Evolutionary conservation across 2,113 vertebrate genomes (phyloP).

Genomic region (Chloropsis hardwickii): DNA sequence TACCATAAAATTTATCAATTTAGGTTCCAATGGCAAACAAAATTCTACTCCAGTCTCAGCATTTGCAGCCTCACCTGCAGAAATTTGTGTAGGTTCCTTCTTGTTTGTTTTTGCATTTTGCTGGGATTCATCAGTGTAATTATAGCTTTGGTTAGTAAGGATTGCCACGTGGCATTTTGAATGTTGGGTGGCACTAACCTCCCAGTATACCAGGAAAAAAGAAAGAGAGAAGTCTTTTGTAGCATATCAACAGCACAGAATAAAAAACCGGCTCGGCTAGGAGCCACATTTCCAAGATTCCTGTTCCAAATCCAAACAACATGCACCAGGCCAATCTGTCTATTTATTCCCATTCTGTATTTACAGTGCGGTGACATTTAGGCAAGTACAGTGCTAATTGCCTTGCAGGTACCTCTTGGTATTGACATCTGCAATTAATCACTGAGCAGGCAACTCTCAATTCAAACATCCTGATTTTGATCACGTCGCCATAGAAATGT

Average conservation of each 20-base stretch:
- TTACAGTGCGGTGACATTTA: conserved; percentile 37
- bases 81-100: not conserved
- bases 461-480: not conserved
- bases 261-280: not conserved
- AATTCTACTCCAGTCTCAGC: not conserved
- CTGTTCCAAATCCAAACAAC: conserved; percentile 28
- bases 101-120: not conserved
- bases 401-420: conserved; percentile 29
- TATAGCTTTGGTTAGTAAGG: not conserved
- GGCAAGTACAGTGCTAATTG: conserved; percentile 19
- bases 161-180: not conserved
- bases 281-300: not conserved
- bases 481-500: not conserved
- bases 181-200: not conserved
- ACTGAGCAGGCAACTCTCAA: not conserved
- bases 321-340: conserved; percentile 19
- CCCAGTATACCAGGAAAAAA: not conserved
- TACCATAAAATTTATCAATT: not conserved
- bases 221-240: not conserved
- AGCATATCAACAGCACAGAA: not conserved
- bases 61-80: not conserved
- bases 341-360: conserved; percentile 42
- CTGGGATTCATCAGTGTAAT: not conserved
- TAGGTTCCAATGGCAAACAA: not conserved
- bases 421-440: conserved; percentile 14